Base-by-base conservation (phyloP, 1,140 invertebrate genomes). In the Paracyclopina nana region DNA sequence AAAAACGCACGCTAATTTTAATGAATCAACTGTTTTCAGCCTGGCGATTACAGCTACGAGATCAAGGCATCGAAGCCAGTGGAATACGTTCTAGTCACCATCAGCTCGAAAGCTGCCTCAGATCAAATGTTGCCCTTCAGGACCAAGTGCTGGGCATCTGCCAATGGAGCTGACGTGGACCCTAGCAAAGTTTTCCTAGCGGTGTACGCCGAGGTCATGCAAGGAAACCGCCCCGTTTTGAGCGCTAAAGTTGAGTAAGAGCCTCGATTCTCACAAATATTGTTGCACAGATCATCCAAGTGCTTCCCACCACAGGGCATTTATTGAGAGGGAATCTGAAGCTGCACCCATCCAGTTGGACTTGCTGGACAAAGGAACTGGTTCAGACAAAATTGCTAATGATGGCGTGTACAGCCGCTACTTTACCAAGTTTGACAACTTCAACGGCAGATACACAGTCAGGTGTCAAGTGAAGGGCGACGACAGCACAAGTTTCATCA, bases 401-500 rank as follows among this genome's bases (percentile, higher is more conserved):
- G 34, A 38, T 38, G 34, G 34, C 3, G 20, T 45, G 5, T 45
- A 24, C 24, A 18, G n/a, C 43, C 26, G 20, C 6, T 45, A 49
- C 16, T 2, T 49, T 11, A 34, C 38, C 27, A 11, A 26, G 6
- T 22, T 26, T 20, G 34, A 38, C 34, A 20, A 38, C 4, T n/a
- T n/a, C n/a, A 20, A 38, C 9, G 34, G 34, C 8, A n/a, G 34
- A n/a, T 38, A 38, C 34, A 16, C 20, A 20, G 20, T 38, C 20
- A n/a, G 34, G 14, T 38, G 34, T 38, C 34, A 38, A 38, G 34
- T 38, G 14, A n/a, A 38, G 8, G 34, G 34, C 2, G 34, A 38
- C 20, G 34, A 38, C n/a, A 38, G 20, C 34, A 38, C 34, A n/a
- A 38, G n/a, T n/a, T n/a, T n/a, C n/a, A n/a, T n/a, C n/a, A 38